Percentiles rank a stretch among this genome's conserved stretches.
phyloP scores from a whole-genome alignment of 2,113 vertebrate genomes.

The Aldabrachelys gigantea region DNA sequence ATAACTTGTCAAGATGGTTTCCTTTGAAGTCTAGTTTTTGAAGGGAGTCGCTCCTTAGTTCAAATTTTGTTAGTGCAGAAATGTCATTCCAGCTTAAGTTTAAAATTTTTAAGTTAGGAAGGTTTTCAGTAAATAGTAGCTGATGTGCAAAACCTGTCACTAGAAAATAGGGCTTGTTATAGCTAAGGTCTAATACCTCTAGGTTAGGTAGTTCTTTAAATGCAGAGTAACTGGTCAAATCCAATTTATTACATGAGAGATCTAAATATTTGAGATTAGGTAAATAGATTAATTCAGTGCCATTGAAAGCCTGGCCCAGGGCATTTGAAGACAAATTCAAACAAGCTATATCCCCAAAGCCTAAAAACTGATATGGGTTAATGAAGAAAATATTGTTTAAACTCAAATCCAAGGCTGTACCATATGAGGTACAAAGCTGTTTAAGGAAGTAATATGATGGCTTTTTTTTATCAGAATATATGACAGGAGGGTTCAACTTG shows the following conservation, averaged over 20 bases:
- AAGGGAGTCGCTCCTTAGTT: constrained; percentile 74
- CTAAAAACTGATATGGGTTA: constrained; percentile 71
- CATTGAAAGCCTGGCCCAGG: constrained; percentile 74
- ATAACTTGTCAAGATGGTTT: constrained; percentile 67
- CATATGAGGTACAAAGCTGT: constrained; percentile 62
- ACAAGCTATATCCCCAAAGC: constrained; percentile 73
- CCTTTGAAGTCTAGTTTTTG: constrained; percentile 73
- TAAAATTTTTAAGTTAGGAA: constrained; percentile 75
- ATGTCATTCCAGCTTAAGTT: constrained; percentile 81
- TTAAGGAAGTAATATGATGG: constrained; percentile 35
- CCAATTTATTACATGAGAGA: constrained; percentile 77
- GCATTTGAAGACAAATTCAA: constrained; percentile 82
- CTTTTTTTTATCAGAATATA: background rate
- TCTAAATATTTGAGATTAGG: constrained; percentile 78
- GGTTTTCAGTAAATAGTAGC: constrained; percentile 78
- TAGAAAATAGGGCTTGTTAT: constrained; percentile 79
- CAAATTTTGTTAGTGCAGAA: constrained; percentile 71
- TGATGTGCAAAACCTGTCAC: constrained; percentile 77
- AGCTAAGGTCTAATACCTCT: constrained; percentile 77
- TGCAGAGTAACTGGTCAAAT: constrained; percentile 69
- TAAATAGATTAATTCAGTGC: constrained; percentile 75
- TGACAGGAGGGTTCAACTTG: background rate
- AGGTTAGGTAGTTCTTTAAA: constrained; percentile 76
- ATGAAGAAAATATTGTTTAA: constrained; percentile 85
- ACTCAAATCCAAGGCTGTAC: constrained; percentile 76